phyloP scores from a whole-genome alignment of 2,888 invertebrate species.

The Anthophora plumipes region DNA sequence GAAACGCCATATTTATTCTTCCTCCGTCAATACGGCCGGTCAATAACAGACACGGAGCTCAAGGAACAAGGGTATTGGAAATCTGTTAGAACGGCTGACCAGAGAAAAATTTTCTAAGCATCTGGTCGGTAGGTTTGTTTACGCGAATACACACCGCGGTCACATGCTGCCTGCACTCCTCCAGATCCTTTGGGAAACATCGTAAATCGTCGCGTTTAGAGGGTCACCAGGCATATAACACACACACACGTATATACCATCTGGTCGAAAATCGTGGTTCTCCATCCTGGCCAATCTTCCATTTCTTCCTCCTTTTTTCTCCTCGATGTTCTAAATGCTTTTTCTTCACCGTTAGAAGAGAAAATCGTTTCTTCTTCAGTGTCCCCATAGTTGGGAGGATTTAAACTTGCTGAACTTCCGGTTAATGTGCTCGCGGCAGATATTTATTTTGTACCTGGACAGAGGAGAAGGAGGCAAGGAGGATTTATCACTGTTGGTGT shows the following conservation, averaged over 20 bases:
- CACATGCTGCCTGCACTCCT: slow-evolving; percentile 56
- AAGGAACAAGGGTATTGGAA: no score
- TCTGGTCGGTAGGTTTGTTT: slow-evolving; percentile 56
- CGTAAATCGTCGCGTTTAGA: slow-evolving; percentile 66
- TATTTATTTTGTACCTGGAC: slow-evolving; percentile 15
- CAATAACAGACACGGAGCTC: no score
- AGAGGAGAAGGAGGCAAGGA: no score
- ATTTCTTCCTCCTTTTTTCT: neutral
- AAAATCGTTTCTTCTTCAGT: neutral
- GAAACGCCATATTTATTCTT: no score
- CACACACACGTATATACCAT: slow-evolving; percentile 37
- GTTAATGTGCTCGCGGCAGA: neutral
- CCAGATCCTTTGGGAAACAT: slow-evolving; percentile 56
- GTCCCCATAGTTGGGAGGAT: neutral
- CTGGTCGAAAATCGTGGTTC: slow-evolving; percentile 40
- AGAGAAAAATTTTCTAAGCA: slow-evolving; percentile 42
- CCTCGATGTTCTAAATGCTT: no score
- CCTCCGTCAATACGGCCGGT: neutral
- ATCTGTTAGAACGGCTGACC: neutral
- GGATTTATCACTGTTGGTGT: slow-evolving; percentile 2
- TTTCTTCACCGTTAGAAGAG: neutral
- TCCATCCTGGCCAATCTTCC: neutral
- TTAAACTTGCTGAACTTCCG: slow-evolving; percentile 13
- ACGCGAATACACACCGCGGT: slow-evolving; percentile 35
- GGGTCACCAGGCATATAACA: slow-evolving; percentile 13